Evolutionary conservation across 2,888 invertebrate species (phyloP).

Genomic region (Hydraecia micacea): DNA sequence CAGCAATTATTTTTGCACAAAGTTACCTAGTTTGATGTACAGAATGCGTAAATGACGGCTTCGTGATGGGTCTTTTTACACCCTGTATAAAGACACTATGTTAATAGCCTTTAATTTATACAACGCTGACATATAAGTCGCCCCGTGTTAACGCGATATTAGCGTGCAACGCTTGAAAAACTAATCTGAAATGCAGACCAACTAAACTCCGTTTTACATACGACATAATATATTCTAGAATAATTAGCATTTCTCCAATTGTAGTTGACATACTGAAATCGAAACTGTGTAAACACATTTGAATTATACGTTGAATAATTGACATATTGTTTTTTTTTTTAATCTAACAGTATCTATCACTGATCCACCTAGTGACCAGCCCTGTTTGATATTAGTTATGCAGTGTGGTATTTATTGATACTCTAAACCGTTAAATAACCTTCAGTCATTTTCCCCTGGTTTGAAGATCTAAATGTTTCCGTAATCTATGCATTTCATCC

Average conservation of each 20-base stretch:
- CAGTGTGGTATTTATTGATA: no score
- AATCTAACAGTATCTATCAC: not conserved
- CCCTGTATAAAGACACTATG: not conserved
- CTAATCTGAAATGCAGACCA: slow-evolving; percentile 31
- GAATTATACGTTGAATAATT: not conserved
- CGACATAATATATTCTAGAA: not conserved
- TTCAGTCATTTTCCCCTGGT: not conserved
- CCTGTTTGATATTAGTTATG: not conserved
- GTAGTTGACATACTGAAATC: not conserved
- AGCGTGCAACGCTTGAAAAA: slow-evolving; percentile 38
- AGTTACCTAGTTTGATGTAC: not conserved
- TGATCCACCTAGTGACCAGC: not conserved
- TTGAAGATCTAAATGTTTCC: not conserved
- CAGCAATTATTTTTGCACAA: not conserved
- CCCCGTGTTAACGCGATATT: slow-evolving; percentile 32
- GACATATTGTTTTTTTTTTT: not conserved
- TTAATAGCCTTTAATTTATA: slow-evolving; percentile 33
- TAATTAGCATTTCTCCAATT: slow-evolving; percentile 11
- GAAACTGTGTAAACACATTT: not conserved
- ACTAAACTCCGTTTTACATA: slow-evolving; percentile 12
- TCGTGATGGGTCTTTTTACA: not conserved
- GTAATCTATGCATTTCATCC: not conserved
- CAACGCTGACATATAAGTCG: slow-evolving; percentile 33
- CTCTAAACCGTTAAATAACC: not conserved
- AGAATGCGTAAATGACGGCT: no score